Conservation (phyloP, 2,113 vertebrate genomes). For the Potamarius usumacintae region DNA sequence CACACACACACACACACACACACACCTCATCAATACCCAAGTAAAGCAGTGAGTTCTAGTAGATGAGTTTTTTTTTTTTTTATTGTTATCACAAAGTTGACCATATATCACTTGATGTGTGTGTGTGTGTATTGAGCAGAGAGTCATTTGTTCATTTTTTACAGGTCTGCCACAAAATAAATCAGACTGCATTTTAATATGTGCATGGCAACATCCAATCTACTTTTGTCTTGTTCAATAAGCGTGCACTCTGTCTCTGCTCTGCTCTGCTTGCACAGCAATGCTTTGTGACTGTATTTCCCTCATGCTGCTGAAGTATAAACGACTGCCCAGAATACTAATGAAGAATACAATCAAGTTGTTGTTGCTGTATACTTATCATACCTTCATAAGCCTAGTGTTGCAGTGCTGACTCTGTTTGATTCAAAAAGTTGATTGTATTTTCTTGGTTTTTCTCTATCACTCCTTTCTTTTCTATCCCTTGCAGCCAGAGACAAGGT, state of each 20-base stretch:
- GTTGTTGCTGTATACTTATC: conserved; percentile 4
- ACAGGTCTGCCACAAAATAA: not conserved
- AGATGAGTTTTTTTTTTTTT: not conserved
- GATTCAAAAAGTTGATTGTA: not conserved
- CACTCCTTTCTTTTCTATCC: not conserved
- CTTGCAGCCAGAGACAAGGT: not conserved
- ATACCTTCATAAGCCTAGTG: not conserved
- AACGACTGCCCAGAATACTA: not conserved
- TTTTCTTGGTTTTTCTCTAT: not conserved
- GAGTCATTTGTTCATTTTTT: not conserved
- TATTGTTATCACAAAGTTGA: not conserved
- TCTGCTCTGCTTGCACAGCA: too few relatives aligned
- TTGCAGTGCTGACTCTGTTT: not conserved
- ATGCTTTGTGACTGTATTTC: conserved; percentile 21
- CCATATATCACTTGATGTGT: not conserved
- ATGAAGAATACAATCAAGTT: conserved; percentile 14
- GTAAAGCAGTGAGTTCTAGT: not conserved
- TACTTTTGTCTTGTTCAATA: conserved; percentile 6
- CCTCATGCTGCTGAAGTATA: not conserved
- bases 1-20: too few relatives aligned
- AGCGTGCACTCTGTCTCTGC: not conserved
- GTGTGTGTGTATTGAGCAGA: not conserved
- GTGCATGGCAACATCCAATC: not conserved
- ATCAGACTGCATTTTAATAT: conserved; percentile 3
- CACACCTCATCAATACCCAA: not conserved